These are phyloP conservation scores for Gerris buenoi DNA, from an alignment of 1,140 invertebrate genomes.

Conservation along the genomic window DNA sequence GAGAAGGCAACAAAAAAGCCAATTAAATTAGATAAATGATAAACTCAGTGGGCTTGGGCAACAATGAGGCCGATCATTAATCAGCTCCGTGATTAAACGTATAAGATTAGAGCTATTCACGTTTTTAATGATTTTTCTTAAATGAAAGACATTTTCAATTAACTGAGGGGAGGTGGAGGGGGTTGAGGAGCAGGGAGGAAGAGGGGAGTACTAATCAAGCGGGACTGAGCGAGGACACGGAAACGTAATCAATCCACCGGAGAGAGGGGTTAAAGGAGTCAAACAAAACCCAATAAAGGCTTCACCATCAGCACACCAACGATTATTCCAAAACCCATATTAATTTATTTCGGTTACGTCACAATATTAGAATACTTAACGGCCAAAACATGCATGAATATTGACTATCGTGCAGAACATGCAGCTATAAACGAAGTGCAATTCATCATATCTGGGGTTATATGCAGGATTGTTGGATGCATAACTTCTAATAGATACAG, in stretches of 20 bases:
- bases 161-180: not conserved
- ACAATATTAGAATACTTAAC: too few relatives aligned
- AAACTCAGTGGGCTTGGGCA: not conserved
- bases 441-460: too few relatives aligned
- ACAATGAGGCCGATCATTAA: not conserved
- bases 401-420: too few relatives aligned
- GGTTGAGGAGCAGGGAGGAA: not conserved
- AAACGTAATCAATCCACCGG: not conserved
- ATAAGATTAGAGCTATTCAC: not conserved
- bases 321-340: too few relatives aligned
- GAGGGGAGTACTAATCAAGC: not conserved
- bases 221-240: not conserved
- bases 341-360: too few relatives aligned
- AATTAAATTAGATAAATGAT: not conserved
- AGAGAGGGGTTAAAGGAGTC: too few relatives aligned
- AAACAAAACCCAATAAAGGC: too few relatives aligned
- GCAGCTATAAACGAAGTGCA: too few relatives aligned
- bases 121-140: not conserved
- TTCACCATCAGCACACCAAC: too few relatives aligned
- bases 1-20: not conserved
- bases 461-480: too few relatives aligned
- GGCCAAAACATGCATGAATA: too few relatives aligned
- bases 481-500: too few relatives aligned
- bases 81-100: not conserved
- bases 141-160: not conserved